A percentile compares a stretch with the other conserved stretches of the same genome.
phyloP scores from a whole-genome alignment of 37 sponge, comb jelly and placozoan genomes.

The Cliona cf. orientalis region DNA sequence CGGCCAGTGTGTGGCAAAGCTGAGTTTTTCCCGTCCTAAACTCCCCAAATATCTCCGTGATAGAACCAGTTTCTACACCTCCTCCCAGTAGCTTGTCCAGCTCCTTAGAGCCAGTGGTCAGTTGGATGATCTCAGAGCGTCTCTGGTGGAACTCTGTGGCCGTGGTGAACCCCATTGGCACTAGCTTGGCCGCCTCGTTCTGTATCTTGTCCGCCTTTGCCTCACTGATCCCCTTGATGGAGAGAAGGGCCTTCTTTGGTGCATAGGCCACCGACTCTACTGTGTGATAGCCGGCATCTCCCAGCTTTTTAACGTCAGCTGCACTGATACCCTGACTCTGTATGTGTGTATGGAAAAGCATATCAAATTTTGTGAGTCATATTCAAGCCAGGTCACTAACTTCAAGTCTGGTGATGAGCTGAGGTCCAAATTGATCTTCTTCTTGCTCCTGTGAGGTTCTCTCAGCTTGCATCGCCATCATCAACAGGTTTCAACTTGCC shows the following conservation, averaged over 20 bases:
- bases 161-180: constrained; percentile 99
- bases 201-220: constrained; percentile 98
- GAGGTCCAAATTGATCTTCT: constrained; percentile 72
- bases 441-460: constrained; percentile 17
- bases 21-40: constrained; percentile 99
- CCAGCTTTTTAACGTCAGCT: constrained; percentile 94
- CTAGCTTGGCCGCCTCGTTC: constrained; percentile 92
- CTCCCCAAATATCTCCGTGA: constrained; percentile 99
- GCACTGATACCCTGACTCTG: constrained; percentile 90
- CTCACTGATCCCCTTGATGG: constrained; percentile 98
- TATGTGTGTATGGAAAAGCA: neutral
- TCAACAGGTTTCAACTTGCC: neutral
- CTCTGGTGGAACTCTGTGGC: constrained; percentile 97
- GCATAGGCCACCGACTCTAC: constrained; percentile 98
- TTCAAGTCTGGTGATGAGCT: constrained; percentile 64
- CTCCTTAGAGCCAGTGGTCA: constrained; percentile 97
- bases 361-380: neutral
- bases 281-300: constrained; percentile 97
- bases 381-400: constrained; percentile 11
- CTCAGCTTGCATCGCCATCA: constrained; percentile 53
- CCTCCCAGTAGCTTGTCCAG: constrained; percentile 96
- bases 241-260: constrained; percentile 94
- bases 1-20: constrained; percentile 97
- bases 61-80: constrained; percentile 98
- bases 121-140: constrained; percentile 95